phyloP scores from a whole-genome alignment of 2,113 vertebrate species.

The Phyllostomus hastatus region DNA sequence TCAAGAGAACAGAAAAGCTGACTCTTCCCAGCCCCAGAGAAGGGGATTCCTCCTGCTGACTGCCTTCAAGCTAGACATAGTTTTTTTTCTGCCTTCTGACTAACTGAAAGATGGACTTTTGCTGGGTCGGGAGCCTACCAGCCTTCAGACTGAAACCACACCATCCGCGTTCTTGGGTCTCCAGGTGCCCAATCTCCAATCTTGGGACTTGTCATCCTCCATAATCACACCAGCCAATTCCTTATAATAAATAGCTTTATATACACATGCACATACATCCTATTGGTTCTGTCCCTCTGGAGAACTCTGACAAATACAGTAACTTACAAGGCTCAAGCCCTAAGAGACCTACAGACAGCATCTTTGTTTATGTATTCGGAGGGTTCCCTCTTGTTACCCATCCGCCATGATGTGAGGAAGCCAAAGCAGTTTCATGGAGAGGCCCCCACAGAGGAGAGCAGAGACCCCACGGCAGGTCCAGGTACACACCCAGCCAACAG shows the following conservation, averaged over 20 bases:
- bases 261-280: background rate
- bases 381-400: background rate
- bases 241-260: background rate
- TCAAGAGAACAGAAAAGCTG: background rate
- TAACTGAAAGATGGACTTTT: background rate
- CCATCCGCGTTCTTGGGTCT: background rate
- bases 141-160: background rate
- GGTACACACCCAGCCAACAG: background rate
- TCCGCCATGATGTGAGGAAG: background rate
- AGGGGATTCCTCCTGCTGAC: background rate
- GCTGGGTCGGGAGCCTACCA: background rate
- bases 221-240: background rate
- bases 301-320: background rate
- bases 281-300: background rate
- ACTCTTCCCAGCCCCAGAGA: fast-evolving
- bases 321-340: background rate
- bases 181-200: background rate
- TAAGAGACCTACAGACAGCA: background rate
- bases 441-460: background rate
- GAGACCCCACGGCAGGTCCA: background rate
- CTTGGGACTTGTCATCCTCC: background rate
- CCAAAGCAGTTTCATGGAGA: background rate
- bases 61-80: background rate
- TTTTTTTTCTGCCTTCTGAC: background rate
- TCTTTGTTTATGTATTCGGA: background rate